Conservation (phyloP, 2,888 invertebrate genomes). For the Acleris sparsana region DNA sequence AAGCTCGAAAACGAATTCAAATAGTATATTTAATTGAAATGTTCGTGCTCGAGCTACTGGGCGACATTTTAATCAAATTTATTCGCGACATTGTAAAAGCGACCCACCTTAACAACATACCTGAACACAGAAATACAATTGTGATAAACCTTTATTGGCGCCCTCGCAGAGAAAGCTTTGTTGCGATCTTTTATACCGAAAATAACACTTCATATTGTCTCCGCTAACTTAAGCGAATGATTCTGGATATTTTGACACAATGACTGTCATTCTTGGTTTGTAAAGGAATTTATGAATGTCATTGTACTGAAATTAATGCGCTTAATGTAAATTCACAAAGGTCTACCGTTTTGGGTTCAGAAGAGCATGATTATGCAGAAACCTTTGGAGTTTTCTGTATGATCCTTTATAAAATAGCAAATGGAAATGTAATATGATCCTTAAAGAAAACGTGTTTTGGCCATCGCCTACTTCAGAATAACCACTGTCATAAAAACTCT, state of each 20-base stretch:
- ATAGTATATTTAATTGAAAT: no score
- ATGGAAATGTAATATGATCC: no score
- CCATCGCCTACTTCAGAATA: no score
- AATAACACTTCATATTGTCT: conserved; percentile 50
- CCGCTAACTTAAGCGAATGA: neutral
- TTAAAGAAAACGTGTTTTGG: no score
- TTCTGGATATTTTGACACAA: neutral
- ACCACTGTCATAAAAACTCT: no score
- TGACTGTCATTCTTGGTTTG: neutral
- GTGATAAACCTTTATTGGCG: conserved; percentile 70
- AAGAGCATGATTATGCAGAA: neutral
- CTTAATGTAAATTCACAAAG: neutral
- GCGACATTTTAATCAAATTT: no score
- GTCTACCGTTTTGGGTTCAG: neutral
- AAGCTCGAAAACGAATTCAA: no score
- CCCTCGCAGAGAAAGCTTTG: conserved; percentile 53
- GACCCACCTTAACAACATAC: conserved; percentile 49
- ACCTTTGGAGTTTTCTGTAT: neutral
- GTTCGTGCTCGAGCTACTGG: no score
- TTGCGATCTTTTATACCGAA: conserved; percentile 48
- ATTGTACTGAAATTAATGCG: neutral
- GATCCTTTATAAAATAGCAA: no score
- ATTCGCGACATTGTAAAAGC: conserved; percentile 49
- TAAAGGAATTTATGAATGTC: neutral
- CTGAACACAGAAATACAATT: conserved; percentile 66